Evolutionary conservation across 2,888 invertebrate species (phyloP), one percentile per base, ranked within the genome.

Genomic region (Cheilosia variabilis): DNA sequence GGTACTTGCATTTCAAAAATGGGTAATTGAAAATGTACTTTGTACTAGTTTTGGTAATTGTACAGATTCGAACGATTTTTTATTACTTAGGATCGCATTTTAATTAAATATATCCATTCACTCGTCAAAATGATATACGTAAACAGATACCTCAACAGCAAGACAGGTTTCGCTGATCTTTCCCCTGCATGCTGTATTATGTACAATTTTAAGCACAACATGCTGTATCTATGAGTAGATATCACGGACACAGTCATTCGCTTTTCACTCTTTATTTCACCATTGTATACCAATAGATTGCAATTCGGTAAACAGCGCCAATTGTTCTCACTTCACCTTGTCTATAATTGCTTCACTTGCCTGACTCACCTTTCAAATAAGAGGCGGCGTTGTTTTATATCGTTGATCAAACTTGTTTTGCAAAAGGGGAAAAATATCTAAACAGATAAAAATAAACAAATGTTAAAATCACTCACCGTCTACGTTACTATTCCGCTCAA

Each of bases 381-480:
- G 27, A 43, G 19, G 22, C 10, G 47, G 19, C 37, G 13, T 37
- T 58, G 17, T 27, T 55, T 57, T 50, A 34, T 45, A 22, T 69
- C n/a, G 50, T 58, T 37, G 13, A 37, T n/a, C 22, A 50, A 58
- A 50, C 47, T 71, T 24, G 57, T 69, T 69, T 69, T 19, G 15
- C 10, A 27, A 71, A 47, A 34, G 7, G 22, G 34, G 4, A 34
- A 71, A 55, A 41, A 27, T 31, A 55, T 37, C n/a, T 45, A 31
- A 68, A 34, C 31, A 55, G 31, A 68, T 55, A 31, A 55, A 43
- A 68, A 55, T 55, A 55, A 55, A 68, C 66, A 66, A 71, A 22
- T 50, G 58, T 13, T 58, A 34, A 58, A 24, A 57, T 58, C 71
- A 71, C 58, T 58, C 58, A 71, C 71, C 71, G 71, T 71, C 4